Evolutionary conservation across 2,888 invertebrate genomes (phyloP), one percentile per base, ranked within the genome.

Genomic region (Tenthredo mesomela): DNA sequence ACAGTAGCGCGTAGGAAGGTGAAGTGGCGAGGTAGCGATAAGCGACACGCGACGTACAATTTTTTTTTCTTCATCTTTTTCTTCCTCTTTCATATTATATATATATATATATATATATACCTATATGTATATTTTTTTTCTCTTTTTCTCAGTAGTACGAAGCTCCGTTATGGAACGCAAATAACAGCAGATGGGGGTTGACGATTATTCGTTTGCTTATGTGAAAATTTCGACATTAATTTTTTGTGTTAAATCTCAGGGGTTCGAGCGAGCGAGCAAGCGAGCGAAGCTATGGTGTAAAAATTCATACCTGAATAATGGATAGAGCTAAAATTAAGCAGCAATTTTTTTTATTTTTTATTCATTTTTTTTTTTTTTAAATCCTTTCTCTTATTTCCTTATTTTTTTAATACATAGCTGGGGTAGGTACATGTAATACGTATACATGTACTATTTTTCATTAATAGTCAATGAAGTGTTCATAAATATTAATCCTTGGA

Each of bases 391-490:
- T 50, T 18, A 12, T 50, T 50, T 6, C 50, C 18, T n/a, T 18
- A 5, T 50, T 54, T n/a, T n/a, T 6, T 54, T 18, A n/a, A 18
- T n/a, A 54, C 33, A 33, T 33, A 33, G 33, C 33, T 33, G 54
- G 54, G n/a, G n/a, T n/a, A n/a, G n/a, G 6, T 7, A 10, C 10
- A n/a, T 50, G 54, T 18, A n/a, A 3, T 33, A 37, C 6, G 37
- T 37, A 37, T 37, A 37, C 5, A 7, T n/a, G 7, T 50, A 47
- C 29, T 75, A 47, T 25, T 43, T 54, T n/a, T 61, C 61, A 80
- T 80, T 25, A 61, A 80, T 80, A 80, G 61, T 80, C 80, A 61
- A 80, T 61, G 80, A 80, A 80, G 61, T 40, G 18, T 80, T 80
- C 80, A 80, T 80, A 80, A 80, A 80, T 80, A 80, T 80, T 58